phyloP scores from a whole-genome alignment of 2,113 vertebrate genomes.

The Furnarius figulus region DNA sequence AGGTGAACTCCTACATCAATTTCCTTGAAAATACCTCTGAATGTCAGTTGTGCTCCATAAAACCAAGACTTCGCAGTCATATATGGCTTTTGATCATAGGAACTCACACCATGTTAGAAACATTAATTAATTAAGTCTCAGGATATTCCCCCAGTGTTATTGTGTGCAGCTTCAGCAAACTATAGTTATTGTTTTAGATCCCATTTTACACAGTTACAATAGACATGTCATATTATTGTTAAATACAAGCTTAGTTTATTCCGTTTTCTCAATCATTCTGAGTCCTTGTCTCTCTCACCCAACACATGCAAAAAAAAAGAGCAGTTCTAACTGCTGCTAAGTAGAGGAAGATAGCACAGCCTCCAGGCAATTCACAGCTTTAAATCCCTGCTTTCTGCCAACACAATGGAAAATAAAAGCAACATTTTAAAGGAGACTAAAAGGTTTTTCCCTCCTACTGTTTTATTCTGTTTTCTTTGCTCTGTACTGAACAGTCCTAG shows the following conservation, averaged over 20 bases:
- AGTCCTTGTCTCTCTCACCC: conserved; percentile 44
- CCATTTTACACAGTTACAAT: not conserved
- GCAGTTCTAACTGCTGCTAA: conserved; percentile 50
- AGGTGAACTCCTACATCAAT: conserved; percentile 18
- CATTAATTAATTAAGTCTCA: conserved; percentile 44
- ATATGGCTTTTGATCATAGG: not conserved
- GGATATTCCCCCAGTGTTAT: not conserved
- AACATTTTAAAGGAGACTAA: conserved; percentile 37
- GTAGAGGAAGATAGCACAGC: conserved; percentile 55
- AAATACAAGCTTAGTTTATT: conserved; percentile 24
- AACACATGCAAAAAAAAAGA: conserved; percentile 24
- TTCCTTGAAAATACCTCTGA: conserved; percentile 40
- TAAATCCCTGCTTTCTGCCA: conserved; percentile 52
- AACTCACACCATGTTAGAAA: conserved; percentile 2
- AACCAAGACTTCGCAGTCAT: conserved; percentile 17
- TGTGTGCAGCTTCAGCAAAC: not conserved
- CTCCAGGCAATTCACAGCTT: conserved; percentile 65
- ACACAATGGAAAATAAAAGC: conserved; percentile 43
- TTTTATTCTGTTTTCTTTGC: not conserved
- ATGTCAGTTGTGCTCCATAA: conserved; percentile 29
- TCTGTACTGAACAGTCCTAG: not conserved
- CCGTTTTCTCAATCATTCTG: not conserved
- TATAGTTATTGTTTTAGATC: not conserved
- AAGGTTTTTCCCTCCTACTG: conserved; percentile 14
- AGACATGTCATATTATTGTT: not conserved